phyloP scores from a whole-genome alignment of 2,113 vertebrate species.

The Falcunculus frontatus region DNA sequence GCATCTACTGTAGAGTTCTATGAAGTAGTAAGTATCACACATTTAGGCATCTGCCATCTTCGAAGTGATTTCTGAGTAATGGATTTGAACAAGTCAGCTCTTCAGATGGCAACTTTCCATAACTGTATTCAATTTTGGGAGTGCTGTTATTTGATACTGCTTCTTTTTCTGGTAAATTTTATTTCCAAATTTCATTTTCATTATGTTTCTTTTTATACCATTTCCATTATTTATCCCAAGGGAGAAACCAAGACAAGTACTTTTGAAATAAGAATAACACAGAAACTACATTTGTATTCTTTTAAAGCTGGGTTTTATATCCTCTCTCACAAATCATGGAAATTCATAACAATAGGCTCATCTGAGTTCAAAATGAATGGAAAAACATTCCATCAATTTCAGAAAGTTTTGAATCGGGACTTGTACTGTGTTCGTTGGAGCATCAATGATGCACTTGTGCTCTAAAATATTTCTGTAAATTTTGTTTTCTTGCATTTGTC shows the following conservation, averaged over 20 bases:
- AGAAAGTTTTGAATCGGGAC: not conserved
- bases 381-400: not conserved
- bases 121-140: slow-evolving; percentile 40
- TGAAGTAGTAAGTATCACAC: slow-evolving; percentile 48
- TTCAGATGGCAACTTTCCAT: slow-evolving; percentile 49
- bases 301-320: slow-evolving; percentile 6
- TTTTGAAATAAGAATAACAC: slow-evolving; percentile 31
- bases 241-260: slow-evolving; percentile 26
- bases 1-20: slow-evolving; percentile 39
- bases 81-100: slow-evolving; percentile 37
- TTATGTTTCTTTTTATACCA: slow-evolving; percentile 20
- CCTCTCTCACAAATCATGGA: slow-evolving; percentile 3
- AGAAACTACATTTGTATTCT: slow-evolving; percentile 27
- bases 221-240: slow-evolving; percentile 25
- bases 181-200: slow-evolving; percentile 59
- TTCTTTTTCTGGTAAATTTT: slow-evolving; percentile 56
- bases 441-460: not conserved
- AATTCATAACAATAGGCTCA: slow-evolving; percentile 28
- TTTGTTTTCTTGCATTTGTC: not conserved
- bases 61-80: slow-evolving; percentile 46
- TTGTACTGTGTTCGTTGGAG: not conserved
- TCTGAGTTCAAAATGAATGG: not conserved
- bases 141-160: slow-evolving; percentile 24
- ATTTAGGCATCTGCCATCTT: slow-evolving; percentile 40
- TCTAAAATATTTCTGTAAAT: not conserved